phyloP scores from a whole-genome alignment of 2,797 vertebrate genomes.

The Coilia nasus region DNA sequence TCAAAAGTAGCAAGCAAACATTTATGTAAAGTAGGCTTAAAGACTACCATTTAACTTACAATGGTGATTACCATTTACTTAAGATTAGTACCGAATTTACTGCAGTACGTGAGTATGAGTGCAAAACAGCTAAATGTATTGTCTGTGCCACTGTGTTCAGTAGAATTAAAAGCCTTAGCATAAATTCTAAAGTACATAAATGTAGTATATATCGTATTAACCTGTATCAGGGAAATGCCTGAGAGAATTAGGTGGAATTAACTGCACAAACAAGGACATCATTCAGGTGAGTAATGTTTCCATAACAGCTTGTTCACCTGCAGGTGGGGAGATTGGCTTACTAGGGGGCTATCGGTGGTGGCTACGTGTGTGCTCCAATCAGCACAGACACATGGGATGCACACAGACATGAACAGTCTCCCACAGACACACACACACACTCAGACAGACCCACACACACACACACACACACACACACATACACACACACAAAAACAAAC shows the following conservation, averaged over 20 bases:
- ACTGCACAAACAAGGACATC: neutral
- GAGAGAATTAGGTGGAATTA: neutral
- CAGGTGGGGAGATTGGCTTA: neutral
- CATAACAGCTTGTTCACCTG: neutral
- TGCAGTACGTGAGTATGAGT: no score
- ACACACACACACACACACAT: neutral
- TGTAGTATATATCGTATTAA: no score
- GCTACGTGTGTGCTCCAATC: neutral
- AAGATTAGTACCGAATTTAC: neutral
- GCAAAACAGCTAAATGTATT: no score
- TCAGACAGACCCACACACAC: no score
- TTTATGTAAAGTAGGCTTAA: neutral
- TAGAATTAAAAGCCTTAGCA: no score
- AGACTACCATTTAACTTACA: neutral
- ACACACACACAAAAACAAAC: neutral
- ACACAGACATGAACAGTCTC: no score
- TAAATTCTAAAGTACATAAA: no score
- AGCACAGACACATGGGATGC: neutral
- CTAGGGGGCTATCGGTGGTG: neutral
- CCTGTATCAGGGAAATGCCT: no score
- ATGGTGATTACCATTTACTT: neutral
- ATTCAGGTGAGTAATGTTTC: constrained; percentile 17
- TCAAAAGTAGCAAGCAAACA: constrained; percentile 12
- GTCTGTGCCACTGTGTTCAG: no score
- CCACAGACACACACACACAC: no score